Evolutionary conservation across 53 echinoderm and acorn worm genomes (phyloP).

Genomic region (Hippasteria phrygiana): DNA sequence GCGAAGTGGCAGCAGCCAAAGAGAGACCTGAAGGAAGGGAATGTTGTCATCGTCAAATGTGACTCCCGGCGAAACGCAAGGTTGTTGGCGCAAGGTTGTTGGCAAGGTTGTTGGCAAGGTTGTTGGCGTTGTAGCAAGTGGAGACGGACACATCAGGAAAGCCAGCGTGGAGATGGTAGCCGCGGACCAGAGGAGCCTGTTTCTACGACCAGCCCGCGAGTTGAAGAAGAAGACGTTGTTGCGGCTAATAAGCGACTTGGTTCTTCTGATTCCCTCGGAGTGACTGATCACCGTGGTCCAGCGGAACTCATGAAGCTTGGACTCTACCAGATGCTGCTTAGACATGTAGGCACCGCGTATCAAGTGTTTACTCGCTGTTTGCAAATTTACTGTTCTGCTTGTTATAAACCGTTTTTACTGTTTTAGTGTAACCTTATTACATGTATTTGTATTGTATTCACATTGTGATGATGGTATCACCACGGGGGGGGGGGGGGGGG

Average conservation of each 20-base stretch:
- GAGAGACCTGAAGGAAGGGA: conserved; percentile 44
- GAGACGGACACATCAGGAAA: conserved; percentile 65
- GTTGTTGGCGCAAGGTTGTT: conserved; percentile 65
- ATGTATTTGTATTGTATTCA: too few species aligned
- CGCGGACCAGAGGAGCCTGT: conserved; percentile 22
- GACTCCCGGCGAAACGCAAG: conserved; percentile 63
- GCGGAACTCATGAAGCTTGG: conserved; percentile 3
- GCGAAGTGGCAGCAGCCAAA: conserved; percentile 64
- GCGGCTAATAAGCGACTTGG: conserved; percentile 67
- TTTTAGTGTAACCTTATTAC: too few species aligned
- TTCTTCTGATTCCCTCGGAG: conserved; percentile 61
- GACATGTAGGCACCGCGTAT: background rate
- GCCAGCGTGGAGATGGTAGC: conserved; percentile 59
- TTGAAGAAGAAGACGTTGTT: conserved; percentile 70
- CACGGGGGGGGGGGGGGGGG: too few species aligned
- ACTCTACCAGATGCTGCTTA: background rate
- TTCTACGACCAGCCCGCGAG: conserved; percentile 33
- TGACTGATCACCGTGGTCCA: conserved; percentile 11
- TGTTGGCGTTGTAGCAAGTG: conserved; percentile 21
- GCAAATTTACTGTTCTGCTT: conserved; percentile 7
- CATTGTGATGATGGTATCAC: conserved; percentile 44
- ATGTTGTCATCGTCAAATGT: conserved; percentile 66
- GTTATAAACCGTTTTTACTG: too few species aligned
- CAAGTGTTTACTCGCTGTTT: background rate
- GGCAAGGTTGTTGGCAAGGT: too few species aligned